Conservation (phyloP, 2,797 vertebrate genomes). For the Thalassophryne amazonica region DNA sequence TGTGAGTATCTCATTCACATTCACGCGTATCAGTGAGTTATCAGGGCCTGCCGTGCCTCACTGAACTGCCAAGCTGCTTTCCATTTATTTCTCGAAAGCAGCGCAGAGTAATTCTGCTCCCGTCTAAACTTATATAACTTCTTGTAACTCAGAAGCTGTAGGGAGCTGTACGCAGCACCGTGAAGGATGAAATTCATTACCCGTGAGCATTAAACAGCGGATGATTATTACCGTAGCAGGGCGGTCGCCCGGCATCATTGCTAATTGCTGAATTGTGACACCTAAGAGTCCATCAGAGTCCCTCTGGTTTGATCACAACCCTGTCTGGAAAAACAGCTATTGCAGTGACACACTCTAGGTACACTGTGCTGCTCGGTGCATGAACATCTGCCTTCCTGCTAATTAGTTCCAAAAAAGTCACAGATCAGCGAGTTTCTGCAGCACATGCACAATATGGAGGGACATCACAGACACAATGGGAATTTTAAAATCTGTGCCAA, state of each 20-base stretch:
- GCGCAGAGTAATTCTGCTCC: constrained; percentile 39
- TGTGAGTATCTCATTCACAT: constrained; percentile 64
- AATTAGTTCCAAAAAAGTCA: constrained; percentile 72
- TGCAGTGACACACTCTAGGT: constrained; percentile 31
- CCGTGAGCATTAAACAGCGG: not conserved
- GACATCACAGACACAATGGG: constrained; percentile 45
- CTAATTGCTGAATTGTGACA: constrained; percentile 5
- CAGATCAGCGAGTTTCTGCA: constrained; percentile 68
- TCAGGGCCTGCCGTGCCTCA: constrained; percentile 68
- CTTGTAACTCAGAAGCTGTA: constrained; percentile 6
- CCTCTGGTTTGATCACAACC: constrained; percentile 17
- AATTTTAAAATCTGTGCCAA: constrained; percentile 49
- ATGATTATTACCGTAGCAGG: constrained; percentile 25
- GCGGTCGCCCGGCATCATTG: not conserved
- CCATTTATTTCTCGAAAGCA: constrained; percentile 65
- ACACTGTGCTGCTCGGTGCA: constrained; percentile 44
- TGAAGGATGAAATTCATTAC: constrained; percentile 28
- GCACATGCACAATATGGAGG: constrained; percentile 53
- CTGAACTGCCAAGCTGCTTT: constrained; percentile 64
- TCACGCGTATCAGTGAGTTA: constrained; percentile 71
- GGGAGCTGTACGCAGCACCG: not conserved
- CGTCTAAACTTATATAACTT: constrained; percentile 44
- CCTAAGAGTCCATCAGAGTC: not conserved
- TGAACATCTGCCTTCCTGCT: constrained; percentile 72
- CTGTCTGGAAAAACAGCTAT: constrained; percentile 3